A percentile compares a stretch with the other conserved stretches of the same genome.
Conservation (phyloP, 2,797 vertebrate species). For the Enteromius paludinosus region DNA sequence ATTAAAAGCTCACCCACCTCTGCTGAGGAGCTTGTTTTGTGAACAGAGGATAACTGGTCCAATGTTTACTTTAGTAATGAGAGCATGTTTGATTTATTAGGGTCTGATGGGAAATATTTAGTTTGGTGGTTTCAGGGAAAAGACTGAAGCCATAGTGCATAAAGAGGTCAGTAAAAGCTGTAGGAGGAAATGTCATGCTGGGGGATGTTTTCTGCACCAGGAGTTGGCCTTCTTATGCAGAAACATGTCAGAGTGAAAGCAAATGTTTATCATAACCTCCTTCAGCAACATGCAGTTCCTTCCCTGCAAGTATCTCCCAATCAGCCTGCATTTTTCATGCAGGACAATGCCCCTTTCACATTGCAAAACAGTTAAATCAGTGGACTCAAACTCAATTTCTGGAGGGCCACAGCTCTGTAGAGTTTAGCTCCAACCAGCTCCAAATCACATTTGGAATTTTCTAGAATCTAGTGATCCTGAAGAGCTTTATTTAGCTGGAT, state of each 20-base stretch:
- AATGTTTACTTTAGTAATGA: not conserved
- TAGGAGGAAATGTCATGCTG: not conserved
- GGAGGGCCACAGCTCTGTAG: no score
- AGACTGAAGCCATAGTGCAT: not conserved
- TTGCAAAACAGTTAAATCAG: not conserved
- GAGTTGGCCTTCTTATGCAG: not conserved
- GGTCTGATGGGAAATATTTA: not conserved
- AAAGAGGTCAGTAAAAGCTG: not conserved
- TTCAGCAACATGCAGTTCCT: not conserved
- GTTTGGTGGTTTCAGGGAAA: not conserved
- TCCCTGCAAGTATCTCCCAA: not conserved
- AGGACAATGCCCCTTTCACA: not conserved
- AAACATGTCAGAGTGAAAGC: not conserved
- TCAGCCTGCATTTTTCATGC: not conserved
- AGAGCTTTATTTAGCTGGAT: no score
- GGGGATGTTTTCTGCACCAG: not conserved
- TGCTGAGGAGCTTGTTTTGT: not conserved
- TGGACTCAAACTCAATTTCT: no score
- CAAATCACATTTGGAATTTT: no score
- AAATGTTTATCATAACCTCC: not conserved
- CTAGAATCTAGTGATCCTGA: no score
- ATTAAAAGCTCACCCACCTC: not conserved
- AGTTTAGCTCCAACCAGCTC: no score
- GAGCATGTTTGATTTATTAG: not conserved
- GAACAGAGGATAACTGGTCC: not conserved